Percentiles rank a stretch among this genome's conserved stretches.
These are phyloP conservation scores for Acanthopleura granulata DNA, from an alignment of 2,888 invertebrate species.

Conservation along the genomic window DNA sequence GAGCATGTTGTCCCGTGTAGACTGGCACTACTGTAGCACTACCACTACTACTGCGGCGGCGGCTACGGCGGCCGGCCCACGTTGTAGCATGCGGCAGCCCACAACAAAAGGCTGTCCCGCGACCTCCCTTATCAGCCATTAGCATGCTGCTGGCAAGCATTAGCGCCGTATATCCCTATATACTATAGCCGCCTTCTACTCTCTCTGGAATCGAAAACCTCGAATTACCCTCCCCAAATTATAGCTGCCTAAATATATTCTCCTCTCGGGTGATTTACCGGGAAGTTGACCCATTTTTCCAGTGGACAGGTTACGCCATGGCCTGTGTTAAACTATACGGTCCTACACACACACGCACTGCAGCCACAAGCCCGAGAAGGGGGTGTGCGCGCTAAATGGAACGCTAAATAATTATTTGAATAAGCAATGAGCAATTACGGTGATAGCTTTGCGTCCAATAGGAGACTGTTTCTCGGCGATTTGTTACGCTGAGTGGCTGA, in stretches of 20 bases:
- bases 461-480: neutral
- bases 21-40: too few species aligned
- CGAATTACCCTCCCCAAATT: too few species aligned
- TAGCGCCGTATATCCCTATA: too few species aligned
- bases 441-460: neutral
- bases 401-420: slow-evolving; percentile 18
- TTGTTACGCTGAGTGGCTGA: neutral
- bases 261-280: too few species aligned
- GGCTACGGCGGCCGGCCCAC: neutral
- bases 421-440: slow-evolving; percentile 14
- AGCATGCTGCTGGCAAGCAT: neutral
- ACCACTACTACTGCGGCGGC: too few species aligned
- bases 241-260: too few species aligned
- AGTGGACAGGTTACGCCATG: too few species aligned
- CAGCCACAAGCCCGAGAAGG: neutral
- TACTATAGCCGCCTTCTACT: too few species aligned
- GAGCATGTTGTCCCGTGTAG: neutral
- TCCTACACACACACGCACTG: too few species aligned
- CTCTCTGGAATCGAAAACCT: too few species aligned
- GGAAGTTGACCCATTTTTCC: too few species aligned
- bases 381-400: slow-evolving; percentile 9
- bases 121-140: neutral
- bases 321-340: too few species aligned
- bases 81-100: neutral
- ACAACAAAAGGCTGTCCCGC: slow-evolving; percentile 12